Evolutionary conservation across 2,888 invertebrate genomes (phyloP).

Genomic region (Entomobrya multifasciata): DNA sequence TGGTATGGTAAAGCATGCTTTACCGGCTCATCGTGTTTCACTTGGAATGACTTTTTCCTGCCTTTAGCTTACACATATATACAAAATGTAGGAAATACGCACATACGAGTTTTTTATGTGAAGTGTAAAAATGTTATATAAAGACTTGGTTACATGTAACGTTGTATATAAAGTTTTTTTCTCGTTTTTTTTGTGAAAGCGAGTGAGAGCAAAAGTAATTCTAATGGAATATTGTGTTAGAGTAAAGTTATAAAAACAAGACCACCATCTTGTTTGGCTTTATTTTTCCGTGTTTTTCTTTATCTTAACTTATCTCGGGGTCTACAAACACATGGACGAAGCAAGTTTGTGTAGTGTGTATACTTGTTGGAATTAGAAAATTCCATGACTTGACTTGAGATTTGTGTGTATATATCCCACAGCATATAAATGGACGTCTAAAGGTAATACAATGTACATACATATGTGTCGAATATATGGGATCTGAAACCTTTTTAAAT

Average conservation of each 20-base stretch:
- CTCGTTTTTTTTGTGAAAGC: neutral
- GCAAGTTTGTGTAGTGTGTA: constrained; percentile 38
- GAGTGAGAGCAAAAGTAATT: constrained; percentile 56
- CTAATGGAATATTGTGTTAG: constrained; percentile 71
- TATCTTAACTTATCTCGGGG: constrained; percentile 50
- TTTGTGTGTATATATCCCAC: constrained; percentile 27
- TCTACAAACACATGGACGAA: neutral
- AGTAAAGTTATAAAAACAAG: constrained; percentile 55
- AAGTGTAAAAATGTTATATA: neutral
- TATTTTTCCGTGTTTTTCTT: constrained; percentile 66
- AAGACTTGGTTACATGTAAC: neutral
- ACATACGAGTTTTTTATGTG: neutral
- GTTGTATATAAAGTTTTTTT: constrained; percentile 14
- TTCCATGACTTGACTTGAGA: constrained; percentile 68
- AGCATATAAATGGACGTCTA: neutral
- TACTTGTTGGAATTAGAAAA: constrained; percentile 69
- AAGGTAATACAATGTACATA: too few relatives aligned
- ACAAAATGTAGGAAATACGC: too few relatives aligned
- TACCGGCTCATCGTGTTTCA: constrained; percentile 29
- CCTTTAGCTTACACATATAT: neutral
- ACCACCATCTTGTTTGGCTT: constrained; percentile 60
- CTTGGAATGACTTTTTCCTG: constrained; percentile 20
- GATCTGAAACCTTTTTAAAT: too few relatives aligned
- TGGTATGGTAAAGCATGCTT: neutral
- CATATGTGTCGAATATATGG: too few relatives aligned